A percentile compares a stretch with the other conserved stretches of the same genome.
Conservation (phyloP, 2,797 vertebrate genomes). For the Scolopax bukidnonensis region DNA sequence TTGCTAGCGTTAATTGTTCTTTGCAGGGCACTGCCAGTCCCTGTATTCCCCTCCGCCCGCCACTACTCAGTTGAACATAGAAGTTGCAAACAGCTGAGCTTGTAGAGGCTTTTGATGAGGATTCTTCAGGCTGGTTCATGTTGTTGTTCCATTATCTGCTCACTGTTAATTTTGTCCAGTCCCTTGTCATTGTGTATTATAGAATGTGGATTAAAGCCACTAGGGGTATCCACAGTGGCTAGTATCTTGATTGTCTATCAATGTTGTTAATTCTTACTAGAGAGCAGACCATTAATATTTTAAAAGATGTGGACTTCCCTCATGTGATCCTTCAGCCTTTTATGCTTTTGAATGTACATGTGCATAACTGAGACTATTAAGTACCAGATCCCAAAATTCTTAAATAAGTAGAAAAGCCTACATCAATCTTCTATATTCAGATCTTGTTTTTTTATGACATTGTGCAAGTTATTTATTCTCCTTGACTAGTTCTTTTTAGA, state of each 20-base stretch:
- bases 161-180: neutral
- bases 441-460: neutral
- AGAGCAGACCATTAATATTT: neutral
- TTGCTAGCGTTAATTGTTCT: neutral
- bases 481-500: neutral
- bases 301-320: neutral
- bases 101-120: neutral
- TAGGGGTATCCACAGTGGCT: neutral
- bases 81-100: neutral
- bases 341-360: neutral
- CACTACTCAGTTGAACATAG: neutral
- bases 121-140: neutral
- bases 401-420: neutral
- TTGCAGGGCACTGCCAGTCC: neutral
- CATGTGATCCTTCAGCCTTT: neutral
- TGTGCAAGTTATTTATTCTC: neutral
- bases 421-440: neutral
- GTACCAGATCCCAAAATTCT: neutral
- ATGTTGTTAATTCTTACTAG: neutral
- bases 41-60: rapidly evolving
- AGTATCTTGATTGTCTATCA: neutral
- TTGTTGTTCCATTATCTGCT: neutral
- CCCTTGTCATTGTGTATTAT: neutral
- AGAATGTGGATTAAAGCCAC: neutral
- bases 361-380: neutral